phyloP scores from a whole-genome alignment of 2,113 vertebrate genomes.

The Isichthys henryi region DNA sequence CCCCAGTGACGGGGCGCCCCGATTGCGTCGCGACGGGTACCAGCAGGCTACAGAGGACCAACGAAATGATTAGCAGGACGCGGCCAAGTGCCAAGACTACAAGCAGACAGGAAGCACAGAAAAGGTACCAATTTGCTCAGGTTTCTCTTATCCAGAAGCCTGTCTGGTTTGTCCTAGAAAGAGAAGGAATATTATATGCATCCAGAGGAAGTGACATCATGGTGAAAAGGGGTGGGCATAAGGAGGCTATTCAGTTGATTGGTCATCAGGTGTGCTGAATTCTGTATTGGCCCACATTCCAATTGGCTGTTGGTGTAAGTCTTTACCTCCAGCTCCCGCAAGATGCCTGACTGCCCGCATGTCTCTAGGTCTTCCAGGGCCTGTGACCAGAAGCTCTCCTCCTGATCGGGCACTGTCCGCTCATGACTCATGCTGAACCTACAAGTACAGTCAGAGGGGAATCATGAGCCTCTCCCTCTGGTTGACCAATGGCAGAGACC shows the following conservation, averaged over 20 bases:
- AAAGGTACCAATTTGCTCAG: slow-evolving; percentile 79
- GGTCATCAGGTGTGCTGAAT: neutral
- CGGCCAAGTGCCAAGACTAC: slow-evolving; percentile 30
- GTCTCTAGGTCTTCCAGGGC: slow-evolving; percentile 96
- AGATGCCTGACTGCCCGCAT: slow-evolving; percentile 94
- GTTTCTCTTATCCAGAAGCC: slow-evolving; percentile 83
- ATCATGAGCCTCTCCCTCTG: neutral
- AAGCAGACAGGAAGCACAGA: slow-evolving; percentile 43
- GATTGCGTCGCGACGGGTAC: neutral
- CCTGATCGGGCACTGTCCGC: slow-evolving; percentile 82
- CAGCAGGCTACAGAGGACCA: slow-evolving; percentile 31
- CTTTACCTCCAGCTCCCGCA: slow-evolving; percentile 92
- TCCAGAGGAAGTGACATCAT: slow-evolving; percentile 32
- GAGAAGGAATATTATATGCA: slow-evolving; percentile 49
- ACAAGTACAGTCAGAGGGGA: slow-evolving; percentile 10
- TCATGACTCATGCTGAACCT: slow-evolving; percentile 81
- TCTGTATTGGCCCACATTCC: neutral
- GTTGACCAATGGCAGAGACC: slow-evolving; percentile 39
- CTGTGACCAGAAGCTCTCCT: slow-evolving; percentile 99
- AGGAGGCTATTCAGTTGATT: neutral
- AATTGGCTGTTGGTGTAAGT: too few relatives aligned
- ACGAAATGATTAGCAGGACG: neutral
- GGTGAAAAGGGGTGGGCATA: neutral
- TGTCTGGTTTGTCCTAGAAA: slow-evolving; percentile 82
- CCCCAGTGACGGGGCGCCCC: neutral